Evolutionary conservation across 1,140 invertebrate species (phyloP).

Genomic region (Drosophila pseudoananassae): DNA sequence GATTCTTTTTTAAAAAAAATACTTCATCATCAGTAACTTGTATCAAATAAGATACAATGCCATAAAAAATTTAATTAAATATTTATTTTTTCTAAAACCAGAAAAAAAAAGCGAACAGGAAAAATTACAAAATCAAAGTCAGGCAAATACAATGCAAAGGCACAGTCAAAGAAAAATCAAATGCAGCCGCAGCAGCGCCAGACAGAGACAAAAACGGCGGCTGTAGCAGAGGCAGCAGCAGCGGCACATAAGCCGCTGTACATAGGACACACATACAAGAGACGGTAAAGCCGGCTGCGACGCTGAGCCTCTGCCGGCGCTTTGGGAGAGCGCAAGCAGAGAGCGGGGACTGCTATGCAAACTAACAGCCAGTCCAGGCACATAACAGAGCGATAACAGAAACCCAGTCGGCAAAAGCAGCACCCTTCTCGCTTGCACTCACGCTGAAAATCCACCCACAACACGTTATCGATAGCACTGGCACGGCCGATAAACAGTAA

Average conservation of each 20-base stretch:
- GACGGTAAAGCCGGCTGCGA: constrained; percentile 32
- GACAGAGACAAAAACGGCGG: constrained; percentile 26
- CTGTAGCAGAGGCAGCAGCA: constrained; percentile 27
- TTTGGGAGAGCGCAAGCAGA: background rate
- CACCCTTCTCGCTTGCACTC: background rate
- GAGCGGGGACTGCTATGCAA: too few relatives aligned
- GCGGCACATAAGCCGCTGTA: constrained; percentile 37
- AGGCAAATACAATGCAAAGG: constrained; percentile 54
- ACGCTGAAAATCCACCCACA: background rate
- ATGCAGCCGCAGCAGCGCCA: constrained; percentile 54
- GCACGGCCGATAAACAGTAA: background rate
- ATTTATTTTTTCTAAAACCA: background rate
- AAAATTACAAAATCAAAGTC: constrained; percentile 41
- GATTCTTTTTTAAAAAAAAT: too few relatives aligned
- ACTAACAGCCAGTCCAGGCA: background rate
- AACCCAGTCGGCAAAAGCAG: background rate
- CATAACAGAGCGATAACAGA: background rate
- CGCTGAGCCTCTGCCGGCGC: constrained; percentile 27
- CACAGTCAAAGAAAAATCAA: constrained; percentile 69
- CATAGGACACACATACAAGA: constrained; percentile 48
- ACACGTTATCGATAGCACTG: constrained; percentile 2
- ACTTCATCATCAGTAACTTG: background rate
- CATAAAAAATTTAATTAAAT: background rate
- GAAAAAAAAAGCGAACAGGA: constrained; percentile 2
- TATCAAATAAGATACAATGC: background rate